phyloP scores from a whole-genome alignment of 2,113 vertebrate genomes.

The Paramisgurnus dabryanus region DNA sequence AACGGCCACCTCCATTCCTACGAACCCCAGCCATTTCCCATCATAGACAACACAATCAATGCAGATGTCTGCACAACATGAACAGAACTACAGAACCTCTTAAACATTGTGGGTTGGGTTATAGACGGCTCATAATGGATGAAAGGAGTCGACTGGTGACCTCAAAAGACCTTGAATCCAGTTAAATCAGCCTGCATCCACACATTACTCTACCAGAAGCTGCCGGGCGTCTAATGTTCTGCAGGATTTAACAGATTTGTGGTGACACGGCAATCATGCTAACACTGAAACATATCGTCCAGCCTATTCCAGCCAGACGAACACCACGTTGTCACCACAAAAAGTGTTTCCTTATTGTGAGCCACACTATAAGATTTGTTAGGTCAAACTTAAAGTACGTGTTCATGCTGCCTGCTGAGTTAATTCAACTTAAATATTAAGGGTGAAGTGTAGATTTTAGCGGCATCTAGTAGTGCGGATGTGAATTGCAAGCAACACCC shows the following conservation, averaged over 20 bases:
- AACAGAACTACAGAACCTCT: background rate
- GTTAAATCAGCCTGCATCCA: conserved; percentile 27
- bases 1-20: conserved; percentile 21
- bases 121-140: background rate
- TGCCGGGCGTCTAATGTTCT: conserved; percentile 11
- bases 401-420: too few species aligned
- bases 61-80: conserved; percentile 25
- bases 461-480: too few species aligned
- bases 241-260: conserved; percentile 36
- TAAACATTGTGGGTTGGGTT: background rate
- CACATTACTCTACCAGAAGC: conserved; percentile 3
- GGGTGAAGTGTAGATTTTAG: too few species aligned
- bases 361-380: too few species aligned
- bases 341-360: background rate
- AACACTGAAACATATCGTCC: conserved; percentile 2
- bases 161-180: conserved; percentile 8
- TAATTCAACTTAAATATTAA: too few species aligned
- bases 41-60: background rate
- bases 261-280: conserved; percentile 35
- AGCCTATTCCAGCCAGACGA: background rate
- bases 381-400: too few species aligned
- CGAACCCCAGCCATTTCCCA: conserved; percentile 24
- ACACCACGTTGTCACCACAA: conserved; percentile 16
- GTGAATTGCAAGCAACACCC: too few species aligned
- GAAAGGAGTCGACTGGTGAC: background rate